These are phyloP conservation scores for Sceloporus undulatus DNA, from an alignment of 2,113 vertebrate species.

Conservation along the genomic window DNA sequence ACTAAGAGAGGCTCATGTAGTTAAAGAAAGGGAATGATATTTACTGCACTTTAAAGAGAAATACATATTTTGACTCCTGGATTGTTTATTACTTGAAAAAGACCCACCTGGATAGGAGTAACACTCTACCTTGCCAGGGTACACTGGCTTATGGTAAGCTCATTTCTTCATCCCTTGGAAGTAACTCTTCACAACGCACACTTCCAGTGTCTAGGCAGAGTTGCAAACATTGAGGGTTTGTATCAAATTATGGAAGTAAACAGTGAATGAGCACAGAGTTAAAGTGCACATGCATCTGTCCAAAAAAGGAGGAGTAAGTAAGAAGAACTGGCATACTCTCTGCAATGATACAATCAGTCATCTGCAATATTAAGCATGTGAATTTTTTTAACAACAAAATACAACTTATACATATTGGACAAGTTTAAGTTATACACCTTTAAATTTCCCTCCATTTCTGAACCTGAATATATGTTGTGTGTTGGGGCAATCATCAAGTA, in stretches of 20 bases:
- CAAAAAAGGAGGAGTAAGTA: not conserved
- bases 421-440: constrained; percentile 1
- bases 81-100: not conserved
- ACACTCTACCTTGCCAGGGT: not conserved
- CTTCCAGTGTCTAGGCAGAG: not conserved
- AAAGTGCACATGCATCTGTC: not conserved
- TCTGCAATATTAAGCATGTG: not conserved
- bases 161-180: not conserved
- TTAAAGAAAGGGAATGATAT: not conserved
- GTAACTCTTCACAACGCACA: not conserved
- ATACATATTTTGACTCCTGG: not conserved
- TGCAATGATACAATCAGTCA: not conserved
- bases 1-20: not conserved
- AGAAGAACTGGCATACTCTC: not conserved
- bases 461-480: not conserved
- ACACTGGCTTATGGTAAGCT: not conserved
- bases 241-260: not conserved
- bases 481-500: not conserved
- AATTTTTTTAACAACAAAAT: not conserved
- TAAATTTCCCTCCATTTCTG: not conserved
- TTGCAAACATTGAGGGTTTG: not conserved
- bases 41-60: not conserved
- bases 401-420: not conserved
- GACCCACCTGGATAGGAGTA: not conserved
- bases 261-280: no score